Conservation (phyloP, 1,140 invertebrate genomes). For the Eumeta japonica region DNA sequence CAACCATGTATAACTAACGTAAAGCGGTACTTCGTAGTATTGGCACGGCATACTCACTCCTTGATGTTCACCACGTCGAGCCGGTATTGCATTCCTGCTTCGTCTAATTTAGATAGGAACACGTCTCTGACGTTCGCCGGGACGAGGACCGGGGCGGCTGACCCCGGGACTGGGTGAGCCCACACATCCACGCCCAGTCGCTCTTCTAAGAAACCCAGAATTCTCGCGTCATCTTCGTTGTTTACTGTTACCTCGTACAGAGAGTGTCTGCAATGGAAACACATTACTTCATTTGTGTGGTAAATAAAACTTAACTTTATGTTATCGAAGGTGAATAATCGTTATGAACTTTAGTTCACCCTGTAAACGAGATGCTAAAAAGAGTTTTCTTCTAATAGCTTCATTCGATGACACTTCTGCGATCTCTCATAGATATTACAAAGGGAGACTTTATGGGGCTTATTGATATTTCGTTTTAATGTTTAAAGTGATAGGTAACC, state of each 20-base stretch:
- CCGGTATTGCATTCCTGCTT: slow-evolving; percentile 14
- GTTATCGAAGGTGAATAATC: no score
- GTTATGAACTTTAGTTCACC: no score
- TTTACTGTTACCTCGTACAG: slow-evolving; percentile 21
- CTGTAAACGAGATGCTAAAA: no score
- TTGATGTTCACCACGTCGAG: slow-evolving; percentile 25
- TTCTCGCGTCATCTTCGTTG: slow-evolving; percentile 12
- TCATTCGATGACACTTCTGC: no score
- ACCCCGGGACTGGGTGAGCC: slow-evolving; percentile 15
- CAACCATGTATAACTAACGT: not conserved
- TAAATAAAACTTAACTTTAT: no score
- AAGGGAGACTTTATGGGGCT: no score
- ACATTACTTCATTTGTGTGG: not conserved
- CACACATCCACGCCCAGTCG: slow-evolving; percentile 22
- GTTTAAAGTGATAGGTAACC: no score
- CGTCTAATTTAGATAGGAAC: slow-evolving; percentile 16
- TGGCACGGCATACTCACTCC: slow-evolving; percentile 33
- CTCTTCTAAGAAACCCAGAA: slow-evolving; percentile 16
- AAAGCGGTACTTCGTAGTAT: no score
- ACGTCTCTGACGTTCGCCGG: slow-evolving; percentile 9
- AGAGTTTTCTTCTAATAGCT: no score
- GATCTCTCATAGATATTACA: no score
- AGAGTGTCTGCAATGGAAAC: slow-evolving; percentile 18
- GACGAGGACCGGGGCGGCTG: slow-evolving; percentile 22
- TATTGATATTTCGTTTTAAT: no score